Base-by-base conservation (phyloP, 2,888 invertebrate species). In the Halocaridina rubra region DNA sequence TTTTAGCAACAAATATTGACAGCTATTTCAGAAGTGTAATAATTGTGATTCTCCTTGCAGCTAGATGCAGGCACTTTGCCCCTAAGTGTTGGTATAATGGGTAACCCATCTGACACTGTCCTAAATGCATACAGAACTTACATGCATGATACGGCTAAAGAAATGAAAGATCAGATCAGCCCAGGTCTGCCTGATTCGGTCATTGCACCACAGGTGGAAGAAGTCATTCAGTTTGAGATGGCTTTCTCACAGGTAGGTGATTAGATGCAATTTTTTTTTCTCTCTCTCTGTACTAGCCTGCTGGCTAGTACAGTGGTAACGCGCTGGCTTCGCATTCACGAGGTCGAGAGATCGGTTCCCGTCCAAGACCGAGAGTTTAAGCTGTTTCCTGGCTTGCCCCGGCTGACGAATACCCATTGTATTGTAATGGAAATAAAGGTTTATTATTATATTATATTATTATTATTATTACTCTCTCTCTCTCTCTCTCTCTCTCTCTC, bases 181-280 rank as follows among this genome's bases (percentile, higher is more conserved):
- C 64, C 81, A 7, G 33, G 19, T 46, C 79, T 80, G 30, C 69
- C 76, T 19, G 87, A 87, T 30, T 75, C 32, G 27, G 71, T 79
- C 27, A 85, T 87, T 29, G 67, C 57, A 0, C 8, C 29, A 16
- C 79, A 87, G 27, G 82, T 82, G n/a, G 33, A 85, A 3, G 85
- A 85, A 19, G 64, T 87, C 5, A 27, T 87, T 61, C 75, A 72
- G 19, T 87, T 87, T 76, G 87, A 87, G 27, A 71, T 74, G 2
- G 46, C 29, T 0, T 77, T 87, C 27, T 29, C 85, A 1, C 22
- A 75, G 79, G 85, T 87, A 46, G 16, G 74, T n/a, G 2, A 5
- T 33, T 59, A 22, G 29, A n/a, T 16, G 32, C 2, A 29, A 1
- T 33, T 46, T 8, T 33, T 3, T 3, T 8, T 24, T 1, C 27